A percentile compares a stretch with the other conserved stretches of the same genome.
These are phyloP conservation scores for Rhinoptilus africanus DNA, from an alignment of 2,113 vertebrate species.

Conservation along the genomic window DNA sequence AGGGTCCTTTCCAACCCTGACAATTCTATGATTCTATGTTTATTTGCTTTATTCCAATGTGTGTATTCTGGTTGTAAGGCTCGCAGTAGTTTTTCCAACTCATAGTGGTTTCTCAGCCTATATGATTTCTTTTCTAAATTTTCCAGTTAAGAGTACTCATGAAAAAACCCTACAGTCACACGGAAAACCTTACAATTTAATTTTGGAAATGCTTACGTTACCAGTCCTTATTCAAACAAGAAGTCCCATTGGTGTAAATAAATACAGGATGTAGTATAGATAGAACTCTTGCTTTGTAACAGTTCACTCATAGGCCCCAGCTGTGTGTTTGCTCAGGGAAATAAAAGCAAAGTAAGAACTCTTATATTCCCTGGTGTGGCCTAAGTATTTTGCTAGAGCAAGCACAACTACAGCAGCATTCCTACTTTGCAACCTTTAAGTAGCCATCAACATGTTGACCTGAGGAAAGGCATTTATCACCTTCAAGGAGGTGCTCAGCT, in stretches of 20 bases:
- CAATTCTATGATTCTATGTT: background rate
- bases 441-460: background rate
- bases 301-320: background rate
- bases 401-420: background rate
- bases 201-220: constrained; percentile 1
- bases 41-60: background rate
- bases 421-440: background rate
- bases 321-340: background rate
- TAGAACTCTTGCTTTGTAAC: background rate
- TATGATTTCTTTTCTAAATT: background rate
- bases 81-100: background rate
- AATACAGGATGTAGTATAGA: background rate
- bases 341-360: background rate
- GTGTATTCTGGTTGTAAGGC: background rate
- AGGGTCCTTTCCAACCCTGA: no score
- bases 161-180: background rate
- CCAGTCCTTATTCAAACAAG: background rate
- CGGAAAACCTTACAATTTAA: background rate
- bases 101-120: background rate
- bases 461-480: background rate
- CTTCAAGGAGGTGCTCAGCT: background rate
- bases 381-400: background rate
- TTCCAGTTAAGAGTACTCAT: background rate
- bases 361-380: background rate
- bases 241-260: constrained; percentile 1